A percentile compares a stretch with the other conserved stretches of the same genome.
These are phyloP conservation scores for Eumaeus atala DNA, from an alignment of 1,140 invertebrate species.

Conservation along the genomic window DNA sequence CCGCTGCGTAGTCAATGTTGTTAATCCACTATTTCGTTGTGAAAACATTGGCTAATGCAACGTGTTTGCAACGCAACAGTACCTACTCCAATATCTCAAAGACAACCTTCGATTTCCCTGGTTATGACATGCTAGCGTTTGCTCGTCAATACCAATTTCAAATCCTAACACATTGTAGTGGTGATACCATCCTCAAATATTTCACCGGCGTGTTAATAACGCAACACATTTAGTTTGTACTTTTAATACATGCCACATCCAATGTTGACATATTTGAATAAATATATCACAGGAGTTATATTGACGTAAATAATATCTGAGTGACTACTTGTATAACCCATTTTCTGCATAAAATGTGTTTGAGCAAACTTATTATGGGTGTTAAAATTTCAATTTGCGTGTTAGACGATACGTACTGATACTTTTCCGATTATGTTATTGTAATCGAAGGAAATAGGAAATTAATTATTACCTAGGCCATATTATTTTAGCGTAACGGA, in stretches of 20 bases:
- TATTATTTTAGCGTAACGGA: no score
- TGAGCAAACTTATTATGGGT: no score
- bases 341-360: background rate
- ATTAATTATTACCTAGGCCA: no score
- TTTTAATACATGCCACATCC: no score
- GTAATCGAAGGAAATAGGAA: no score
- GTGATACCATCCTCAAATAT: conserved; percentile 17
- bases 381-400: no score
- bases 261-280: no score
- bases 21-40: conserved; percentile 54
- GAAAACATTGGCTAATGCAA: conserved; percentile 45
- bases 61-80: conserved; percentile 35
- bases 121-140: conserved; percentile 47
- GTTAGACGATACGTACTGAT: no score
- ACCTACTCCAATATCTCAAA: conserved; percentile 30
- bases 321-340: background rate
- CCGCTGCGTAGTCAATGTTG: conserved; percentile 30
- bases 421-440: no score
- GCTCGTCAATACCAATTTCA: conserved; percentile 45
- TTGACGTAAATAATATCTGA: no score
- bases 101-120: conserved; percentile 54
- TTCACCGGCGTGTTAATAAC: conserved; percentile 22
- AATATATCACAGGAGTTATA: no score
- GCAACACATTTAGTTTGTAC: no score
- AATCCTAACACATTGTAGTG: conserved; percentile 15